Evolutionary conservation across 2,888 invertebrate genomes (phyloP), one percentile per base, ranked within the genome.

Genomic region (Epirrita christyi): DNA sequence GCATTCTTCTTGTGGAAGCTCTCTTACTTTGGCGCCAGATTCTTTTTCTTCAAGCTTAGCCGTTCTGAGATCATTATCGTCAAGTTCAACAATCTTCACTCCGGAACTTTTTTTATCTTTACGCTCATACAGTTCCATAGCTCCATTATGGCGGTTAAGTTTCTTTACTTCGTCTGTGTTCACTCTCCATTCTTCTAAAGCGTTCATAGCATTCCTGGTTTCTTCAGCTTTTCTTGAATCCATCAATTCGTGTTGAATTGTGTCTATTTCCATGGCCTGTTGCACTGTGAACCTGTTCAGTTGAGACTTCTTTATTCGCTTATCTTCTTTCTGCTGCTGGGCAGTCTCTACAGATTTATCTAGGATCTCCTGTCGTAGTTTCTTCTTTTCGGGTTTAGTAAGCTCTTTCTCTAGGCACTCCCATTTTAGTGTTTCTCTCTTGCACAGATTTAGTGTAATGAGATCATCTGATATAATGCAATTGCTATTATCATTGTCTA

Each of bases 401-500:
- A 95, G 71, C 9, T 92, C 78, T 59, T 92, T 88, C 73, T 94
- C 94, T 43, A 96, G 79, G 41, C 63, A 67, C 11, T 92, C 89
- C 96, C 96, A 96, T 51, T 87, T 68, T 14, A 75, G 76, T 21
- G 86, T 78, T 34, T 93, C 92, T 29, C 73, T 76, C 85, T 97
- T 97, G 38, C 86, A 80, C 54, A 97, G 87, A 77, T 95, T 94
- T 73, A 96, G 93, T 11, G 94, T 78, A 14, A 96, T 94, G 48
- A 93, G 86, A 28, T 93, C 93, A 44, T 94, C 92, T 40, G 94
- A 92, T 29, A 96, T 81, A 2, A 93, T 93, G 69, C 96, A 96
- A 66, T 92, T 93, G 73, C 96, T 96, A 66, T 90, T 88, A 13
- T 89, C 85, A 51, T 93, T 94, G 69, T 95, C 86, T 1, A 97